Base-by-base conservation (phyloP, 1,140 invertebrate genomes). In the Lordiphosa collinella region DNA sequence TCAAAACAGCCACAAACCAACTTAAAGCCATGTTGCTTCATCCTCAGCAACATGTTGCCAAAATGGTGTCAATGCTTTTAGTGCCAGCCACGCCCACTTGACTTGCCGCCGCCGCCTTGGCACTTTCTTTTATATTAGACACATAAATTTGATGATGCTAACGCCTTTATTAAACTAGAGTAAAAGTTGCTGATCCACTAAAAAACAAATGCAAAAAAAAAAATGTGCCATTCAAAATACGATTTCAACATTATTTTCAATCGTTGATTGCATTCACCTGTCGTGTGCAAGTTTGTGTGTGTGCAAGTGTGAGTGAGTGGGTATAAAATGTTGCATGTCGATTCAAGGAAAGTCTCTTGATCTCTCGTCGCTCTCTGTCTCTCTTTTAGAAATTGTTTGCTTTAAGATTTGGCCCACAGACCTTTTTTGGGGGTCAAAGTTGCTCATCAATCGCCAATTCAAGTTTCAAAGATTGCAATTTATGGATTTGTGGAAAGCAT, bases 211-310 rank as follows among this genome's bases (percentile, higher is more conserved):
- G 10, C 22, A 64, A 32, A n/a, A 43, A 48, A 41, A 63, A 37
- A 63, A 14, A 63, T 63, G 53, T 63, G 60, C 60, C 59, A 63
- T 63, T 63, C 58, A 63, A 63, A 63, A 63, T 53, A 63, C 59
- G 53, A 67, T 67, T 56, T 61, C 53, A 56, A 25, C 37, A 56
- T 61, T 66, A 56, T 66, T 12, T 65, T 64, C 50, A 25, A 66
- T 66, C 52, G 62, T 66, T 57, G 62, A 66, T 67, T 66, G 62
- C 63, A 67, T 67, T 66, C 63, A 67, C 63, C 63, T 67, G 63
- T 65, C 14, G 36, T 14, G 12, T 14, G 36, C 64, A 60, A 64
- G 43, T 61, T 40, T 52, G 56, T 52, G 56, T 63, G 60, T 63
- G 38, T 63, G 60, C 40, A 41, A 22, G 58, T 37, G 29, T 61